phyloP scores from a whole-genome alignment of 2,888 invertebrate genomes.

The Heliconius ismenius region DNA sequence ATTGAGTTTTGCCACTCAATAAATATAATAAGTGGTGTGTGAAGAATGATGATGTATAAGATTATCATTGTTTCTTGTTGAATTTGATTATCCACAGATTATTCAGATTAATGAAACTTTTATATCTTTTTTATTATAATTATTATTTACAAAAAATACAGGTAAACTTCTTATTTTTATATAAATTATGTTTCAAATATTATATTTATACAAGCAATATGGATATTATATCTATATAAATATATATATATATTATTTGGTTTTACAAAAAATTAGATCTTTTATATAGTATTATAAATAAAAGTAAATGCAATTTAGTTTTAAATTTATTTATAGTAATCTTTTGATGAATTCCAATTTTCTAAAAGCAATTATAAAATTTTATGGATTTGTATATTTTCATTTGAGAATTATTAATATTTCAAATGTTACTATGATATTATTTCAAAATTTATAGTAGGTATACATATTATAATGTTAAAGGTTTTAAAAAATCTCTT shows the following conservation, averaged over 20 bases:
- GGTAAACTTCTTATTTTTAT: background rate
- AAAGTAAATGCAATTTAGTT: no score
- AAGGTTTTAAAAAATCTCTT: background rate
- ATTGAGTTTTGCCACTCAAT: no score
- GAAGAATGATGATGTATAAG: no score
- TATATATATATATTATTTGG: background rate
- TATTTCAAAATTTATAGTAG: background rate
- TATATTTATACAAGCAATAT: background rate
- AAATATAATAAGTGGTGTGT: no score
- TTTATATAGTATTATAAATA: background rate
- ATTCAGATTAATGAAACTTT: background rate
- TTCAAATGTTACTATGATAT: background rate
- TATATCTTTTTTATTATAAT: background rate
- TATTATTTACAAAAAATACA: background rate
- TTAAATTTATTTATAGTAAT: background rate
- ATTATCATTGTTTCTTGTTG: background rate
- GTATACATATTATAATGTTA: background rate
- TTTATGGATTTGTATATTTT: background rate
- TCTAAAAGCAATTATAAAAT: background rate
- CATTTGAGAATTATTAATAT: background rate
- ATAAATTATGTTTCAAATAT: background rate
- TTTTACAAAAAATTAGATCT: background rate
- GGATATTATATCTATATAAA: no score
- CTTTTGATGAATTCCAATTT: background rate
- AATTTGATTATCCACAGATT: background rate